phyloP scores from a whole-genome alignment of 2,888 invertebrate species.

The Sminthurinus aureus region DNA sequence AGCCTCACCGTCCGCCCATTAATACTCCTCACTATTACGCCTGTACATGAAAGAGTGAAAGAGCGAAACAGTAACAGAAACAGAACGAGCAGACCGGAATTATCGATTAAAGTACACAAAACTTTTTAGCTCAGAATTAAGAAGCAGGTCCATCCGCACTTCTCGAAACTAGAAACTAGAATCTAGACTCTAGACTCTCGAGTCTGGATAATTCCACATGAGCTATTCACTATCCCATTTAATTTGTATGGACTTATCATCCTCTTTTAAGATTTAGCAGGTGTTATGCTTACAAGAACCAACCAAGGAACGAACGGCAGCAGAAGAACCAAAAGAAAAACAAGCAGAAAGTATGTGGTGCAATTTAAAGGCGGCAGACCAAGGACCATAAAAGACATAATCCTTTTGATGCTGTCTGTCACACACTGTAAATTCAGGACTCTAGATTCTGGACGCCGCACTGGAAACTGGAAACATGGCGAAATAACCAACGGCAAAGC shows the following conservation, averaged over 20 bases:
- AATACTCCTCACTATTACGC: not conserved
- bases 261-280: slow-evolving; percentile 21
- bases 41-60: not conserved
- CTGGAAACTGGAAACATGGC: too few species aligned
- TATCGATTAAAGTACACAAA: slow-evolving; percentile 29
- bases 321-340: not conserved
- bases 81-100: slow-evolving; percentile 10
- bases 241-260: not conserved
- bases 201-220: too few species aligned
- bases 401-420: slow-evolving; percentile 29
- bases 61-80: not conserved
- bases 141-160: not conserved
- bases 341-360: slow-evolving; percentile 6
- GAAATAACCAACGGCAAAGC: too few species aligned
- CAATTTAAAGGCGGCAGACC: slow-evolving; percentile 15
- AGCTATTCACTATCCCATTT: not conserved
- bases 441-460: too few species aligned
- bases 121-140: slow-evolving; percentile 27
- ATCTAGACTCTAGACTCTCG: too few species aligned
- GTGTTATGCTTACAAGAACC: not conserved
- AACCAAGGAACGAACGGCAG: not conserved
- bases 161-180: too few species aligned
- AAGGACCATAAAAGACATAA: slow-evolving; percentile 18
- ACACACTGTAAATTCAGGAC: not conserved
- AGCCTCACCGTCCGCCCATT: slow-evolving; percentile 34